phyloP scores from a whole-genome alignment of 2,888 invertebrate species.

The Tipula helvola region DNA sequence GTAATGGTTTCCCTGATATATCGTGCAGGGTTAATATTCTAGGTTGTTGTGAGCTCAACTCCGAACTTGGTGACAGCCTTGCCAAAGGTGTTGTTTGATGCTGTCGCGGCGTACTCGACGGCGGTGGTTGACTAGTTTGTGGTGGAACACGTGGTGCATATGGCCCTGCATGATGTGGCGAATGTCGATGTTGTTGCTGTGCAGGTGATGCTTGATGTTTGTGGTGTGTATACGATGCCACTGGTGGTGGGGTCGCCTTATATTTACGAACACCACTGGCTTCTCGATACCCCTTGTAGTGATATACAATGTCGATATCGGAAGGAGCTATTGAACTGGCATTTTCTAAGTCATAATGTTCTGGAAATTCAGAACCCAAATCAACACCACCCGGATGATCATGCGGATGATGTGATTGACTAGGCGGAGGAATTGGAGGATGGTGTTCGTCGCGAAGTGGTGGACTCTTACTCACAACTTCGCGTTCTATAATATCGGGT shows the following conservation, averaged over 20 bases:
- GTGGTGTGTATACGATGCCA: slow-evolving; percentile 61
- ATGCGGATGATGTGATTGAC: slow-evolving; percentile 54
- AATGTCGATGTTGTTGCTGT: slow-evolving; percentile 62
- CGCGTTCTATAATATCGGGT: slow-evolving; percentile 88
- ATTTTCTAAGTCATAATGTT: slow-evolving; percentile 93
- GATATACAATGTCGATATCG: slow-evolving; percentile 92
- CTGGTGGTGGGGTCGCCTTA: slow-evolving; percentile 73
- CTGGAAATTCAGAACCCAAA: slow-evolving; percentile 67
- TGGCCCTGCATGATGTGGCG: slow-evolving; percentile 60
- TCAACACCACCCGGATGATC: slow-evolving; percentile 64
- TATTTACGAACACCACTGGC: slow-evolving; percentile 73
- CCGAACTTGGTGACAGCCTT: slow-evolving; percentile 81
- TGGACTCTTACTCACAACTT: slow-evolving; percentile 74
- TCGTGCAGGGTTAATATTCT: slow-evolving; percentile 86
- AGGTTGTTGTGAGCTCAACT: slow-evolving; percentile 81
- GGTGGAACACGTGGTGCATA: slow-evolving; percentile 63
- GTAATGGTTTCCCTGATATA: slow-evolving; percentile 84
- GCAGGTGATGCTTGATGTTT: slow-evolving; percentile 55
- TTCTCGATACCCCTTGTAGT: slow-evolving; percentile 89
- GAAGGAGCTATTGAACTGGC: slow-evolving; percentile 96
- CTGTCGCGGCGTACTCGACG: slow-evolving; percentile 52
- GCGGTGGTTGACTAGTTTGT: slow-evolving; percentile 54
- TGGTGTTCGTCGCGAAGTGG: slow-evolving; percentile 68
- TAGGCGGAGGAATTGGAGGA: slow-evolving; percentile 62
- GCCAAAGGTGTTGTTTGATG: slow-evolving; percentile 87